These are phyloP conservation scores for Hemichromis elongatus DNA, from an alignment of 2,113 vertebrate genomes.

Conservation along the genomic window DNA sequence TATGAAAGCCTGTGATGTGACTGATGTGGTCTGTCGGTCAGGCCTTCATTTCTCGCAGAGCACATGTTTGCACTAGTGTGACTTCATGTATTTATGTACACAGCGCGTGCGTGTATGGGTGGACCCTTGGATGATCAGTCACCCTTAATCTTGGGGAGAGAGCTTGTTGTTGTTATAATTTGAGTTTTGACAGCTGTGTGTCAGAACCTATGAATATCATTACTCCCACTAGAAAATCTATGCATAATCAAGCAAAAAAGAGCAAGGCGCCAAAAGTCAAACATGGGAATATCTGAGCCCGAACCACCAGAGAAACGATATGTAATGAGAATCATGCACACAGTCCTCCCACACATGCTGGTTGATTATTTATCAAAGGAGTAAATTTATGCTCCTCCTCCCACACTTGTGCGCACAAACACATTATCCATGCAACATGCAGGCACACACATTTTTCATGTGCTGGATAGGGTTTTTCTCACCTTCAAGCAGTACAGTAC, in stretches of 20 bases:
- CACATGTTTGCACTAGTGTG: neutral
- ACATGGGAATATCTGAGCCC: neutral
- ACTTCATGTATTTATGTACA: conserved; percentile 26
- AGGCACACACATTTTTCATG: neutral
- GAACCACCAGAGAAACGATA: conserved; percentile 2
- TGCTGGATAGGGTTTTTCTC: conserved; percentile 17
- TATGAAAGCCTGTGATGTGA: conserved; percentile 35
- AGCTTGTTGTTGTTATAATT: conserved; percentile 7
- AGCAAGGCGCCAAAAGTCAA: conserved; percentile 2
- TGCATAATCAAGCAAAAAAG: conserved; percentile 30
- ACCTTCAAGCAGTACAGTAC: neutral
- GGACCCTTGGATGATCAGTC: neutral
- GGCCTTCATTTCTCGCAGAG: neutral
- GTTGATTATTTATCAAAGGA: conserved; percentile 24
- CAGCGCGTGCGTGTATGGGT: neutral
- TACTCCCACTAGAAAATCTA: conserved; percentile 12
- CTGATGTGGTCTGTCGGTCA: conserved; percentile 28
- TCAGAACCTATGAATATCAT: conserved; percentile 59
- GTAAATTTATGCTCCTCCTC: neutral
- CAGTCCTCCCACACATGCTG: neutral
- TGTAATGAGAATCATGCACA: neutral
- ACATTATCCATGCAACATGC: neutral
- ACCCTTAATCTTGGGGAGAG: conserved; percentile 8
- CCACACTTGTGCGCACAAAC: neutral
- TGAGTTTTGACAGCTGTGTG: conserved; percentile 13